Evolutionary conservation across 2,797 vertebrate genomes (phyloP).

Genomic region (Leucoraja ocellata): DNA sequence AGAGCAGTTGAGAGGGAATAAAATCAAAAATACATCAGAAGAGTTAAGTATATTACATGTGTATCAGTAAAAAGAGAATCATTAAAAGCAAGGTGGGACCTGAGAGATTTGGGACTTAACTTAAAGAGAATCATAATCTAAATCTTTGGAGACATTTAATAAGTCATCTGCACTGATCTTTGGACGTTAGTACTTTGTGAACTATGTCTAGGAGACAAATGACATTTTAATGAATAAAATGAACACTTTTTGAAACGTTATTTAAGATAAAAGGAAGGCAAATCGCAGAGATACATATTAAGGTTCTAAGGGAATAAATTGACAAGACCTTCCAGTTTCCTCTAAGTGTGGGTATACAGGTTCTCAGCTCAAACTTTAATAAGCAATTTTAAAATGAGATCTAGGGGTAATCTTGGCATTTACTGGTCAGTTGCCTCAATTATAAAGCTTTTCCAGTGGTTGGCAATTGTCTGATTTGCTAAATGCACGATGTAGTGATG

Average conservation of each 20-base stretch:
- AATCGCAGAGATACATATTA: background rate
- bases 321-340: background rate
- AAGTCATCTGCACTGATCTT: background rate
- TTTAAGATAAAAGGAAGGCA: background rate
- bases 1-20: background rate
- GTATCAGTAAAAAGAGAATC: constrained; percentile 15
- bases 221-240: background rate
- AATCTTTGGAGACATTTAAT: background rate
- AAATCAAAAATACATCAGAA: constrained; percentile 11
- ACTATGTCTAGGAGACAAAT: background rate
- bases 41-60: background rate
- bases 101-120: background rate
- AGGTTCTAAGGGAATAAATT: background rate
- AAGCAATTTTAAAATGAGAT: background rate
- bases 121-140: background rate
- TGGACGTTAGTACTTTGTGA: no score
- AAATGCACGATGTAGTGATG: no score
- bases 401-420: background rate
- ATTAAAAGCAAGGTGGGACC: background rate
- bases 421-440: background rate
- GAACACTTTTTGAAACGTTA: constrained; percentile 1
- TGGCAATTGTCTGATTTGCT: no score
- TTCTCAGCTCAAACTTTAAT: background rate
- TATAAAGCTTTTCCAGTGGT: background rate
- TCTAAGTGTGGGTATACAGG: background rate